Base-by-base conservation (phyloP, 2,888 invertebrate genomes). In the Epirrhoe alternata region DNA sequence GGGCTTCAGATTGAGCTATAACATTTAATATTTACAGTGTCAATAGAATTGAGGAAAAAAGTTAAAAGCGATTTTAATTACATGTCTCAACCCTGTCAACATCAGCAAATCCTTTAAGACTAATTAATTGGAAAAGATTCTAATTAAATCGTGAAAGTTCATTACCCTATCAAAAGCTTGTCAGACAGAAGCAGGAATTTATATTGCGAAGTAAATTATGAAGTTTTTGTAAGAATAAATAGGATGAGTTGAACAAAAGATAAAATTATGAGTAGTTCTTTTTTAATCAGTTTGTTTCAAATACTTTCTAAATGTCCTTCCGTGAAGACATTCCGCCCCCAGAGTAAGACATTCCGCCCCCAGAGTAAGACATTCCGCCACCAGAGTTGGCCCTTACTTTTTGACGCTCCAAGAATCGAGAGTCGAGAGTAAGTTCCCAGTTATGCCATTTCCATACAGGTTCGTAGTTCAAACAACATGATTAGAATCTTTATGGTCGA, bases 401-500 rank as follows among this genome's bases (percentile, higher is more conserved):
- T 24, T 24, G 3, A 24, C 3, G 24, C 24, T 24, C 24, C 24
- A 24, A 24, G 33, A 33, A 33, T 33, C 24, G 24, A 33, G 33
- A 33, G 7, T 38, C 10, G 38, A 10, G 10, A 38, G 38, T 7
- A 10, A 10, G 0, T 3, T 3, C 38, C 38, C 4, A 2, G 38
- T 42, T 12, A 8, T 10, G 8, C 12, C 12, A 42, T 47, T 47
- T 42, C 14, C 47, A 14, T 16, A 5, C 6, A 4, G 14, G 14
- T 12, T 14, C 16, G 47, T 42, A 42, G 47, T 47, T 47, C 47
- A 47, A 16, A 6, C 16, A 55, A 33, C 58, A 30, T 31, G 42
- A 62, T 66, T 54, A 55, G 14, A 24, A 68, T 68, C 53, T 61
- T 53, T 49, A 64, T 63, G 50, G 51, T 60, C 12, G 49, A 14